phyloP scores from a whole-genome alignment of 1,140 invertebrate species.

The Drosophila takahashii region DNA sequence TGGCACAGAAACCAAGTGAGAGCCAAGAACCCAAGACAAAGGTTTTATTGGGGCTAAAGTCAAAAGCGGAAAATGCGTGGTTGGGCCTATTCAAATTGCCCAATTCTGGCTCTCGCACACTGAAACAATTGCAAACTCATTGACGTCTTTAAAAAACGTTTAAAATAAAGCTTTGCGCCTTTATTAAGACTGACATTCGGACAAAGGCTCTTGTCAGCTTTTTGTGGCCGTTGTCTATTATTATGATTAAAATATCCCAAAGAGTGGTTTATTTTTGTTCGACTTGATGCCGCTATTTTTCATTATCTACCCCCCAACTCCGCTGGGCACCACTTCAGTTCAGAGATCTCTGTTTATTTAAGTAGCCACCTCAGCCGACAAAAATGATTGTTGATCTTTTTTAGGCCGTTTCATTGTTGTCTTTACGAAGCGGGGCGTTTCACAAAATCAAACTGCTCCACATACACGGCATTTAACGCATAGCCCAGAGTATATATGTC shows the following conservation, averaged over 20 bases:
- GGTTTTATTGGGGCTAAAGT: constrained; percentile 27
- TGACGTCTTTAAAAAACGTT: constrained; percentile 83
- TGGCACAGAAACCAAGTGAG: constrained; percentile 29
- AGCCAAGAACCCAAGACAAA: constrained; percentile 63
- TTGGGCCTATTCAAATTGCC: constrained; percentile 67
- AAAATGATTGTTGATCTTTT: constrained; percentile 68
- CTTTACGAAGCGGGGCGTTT: constrained; percentile 70
- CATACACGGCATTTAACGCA: constrained; percentile 80
- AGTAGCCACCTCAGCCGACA: constrained; percentile 61
- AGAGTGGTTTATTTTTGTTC: constrained; percentile 75
- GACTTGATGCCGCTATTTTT: constrained; percentile 77
- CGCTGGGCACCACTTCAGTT: constrained; percentile 12
- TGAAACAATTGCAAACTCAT: constrained; percentile 42
- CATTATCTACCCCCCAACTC: constrained; percentile 27
- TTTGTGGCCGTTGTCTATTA: constrained; percentile 73
- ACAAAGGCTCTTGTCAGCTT: constrained; percentile 80
- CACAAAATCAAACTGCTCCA: constrained; percentile 78
- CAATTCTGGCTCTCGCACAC: constrained; percentile 36
- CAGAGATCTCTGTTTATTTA: constrained; percentile 70
- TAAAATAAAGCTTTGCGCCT: constrained; percentile 82
- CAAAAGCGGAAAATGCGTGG: constrained; percentile 64
- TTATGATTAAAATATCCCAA: constrained; percentile 81
- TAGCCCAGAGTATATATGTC: constrained; percentile 38
- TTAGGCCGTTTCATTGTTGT: constrained; percentile 75
- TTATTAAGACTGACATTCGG: constrained; percentile 80